Conservation (phyloP, 2,113 vertebrate species). For the Anguilla rostrata region DNA sequence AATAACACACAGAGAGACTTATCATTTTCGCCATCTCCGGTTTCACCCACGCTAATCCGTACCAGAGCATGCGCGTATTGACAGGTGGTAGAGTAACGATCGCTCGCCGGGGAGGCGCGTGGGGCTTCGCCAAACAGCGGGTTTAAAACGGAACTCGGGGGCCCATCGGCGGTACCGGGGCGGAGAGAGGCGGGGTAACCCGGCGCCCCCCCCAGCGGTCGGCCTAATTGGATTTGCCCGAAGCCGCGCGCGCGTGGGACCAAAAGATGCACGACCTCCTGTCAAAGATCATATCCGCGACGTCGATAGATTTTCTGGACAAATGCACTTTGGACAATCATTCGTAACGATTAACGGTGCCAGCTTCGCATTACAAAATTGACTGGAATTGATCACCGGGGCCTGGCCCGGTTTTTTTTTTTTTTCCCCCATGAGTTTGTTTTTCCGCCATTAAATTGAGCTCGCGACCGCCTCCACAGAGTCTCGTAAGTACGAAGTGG, state of each 20-base stretch:
- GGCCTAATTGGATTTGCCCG: conserved; percentile 32
- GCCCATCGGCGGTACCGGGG: neutral
- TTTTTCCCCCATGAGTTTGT: neutral
- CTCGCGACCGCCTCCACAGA: neutral
- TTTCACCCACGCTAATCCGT: neutral
- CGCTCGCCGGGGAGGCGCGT: neutral
- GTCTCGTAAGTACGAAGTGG: neutral
- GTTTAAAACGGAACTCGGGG: neutral
- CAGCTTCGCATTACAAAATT: conserved; percentile 17
- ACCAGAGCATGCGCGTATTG: neutral
- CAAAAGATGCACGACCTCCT: conserved; percentile 11
- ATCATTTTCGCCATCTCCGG: neutral
- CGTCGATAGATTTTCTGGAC: conserved; percentile 35
- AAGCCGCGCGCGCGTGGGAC: neutral
- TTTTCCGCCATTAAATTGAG: neutral
- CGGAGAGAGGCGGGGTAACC: neutral
- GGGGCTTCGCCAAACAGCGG: neutral
- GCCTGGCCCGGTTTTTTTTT: neutral
- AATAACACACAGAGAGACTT: neutral
- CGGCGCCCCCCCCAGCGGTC: neutral
- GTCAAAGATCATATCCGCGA: conserved; percentile 18
- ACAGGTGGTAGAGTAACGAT: neutral
- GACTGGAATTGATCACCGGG: conserved; percentile 28
- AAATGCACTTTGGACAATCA: conserved; percentile 25
- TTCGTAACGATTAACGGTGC: conserved; percentile 28